Base-by-base conservation (phyloP, 2,113 vertebrate genomes). In the Cyanoramphus novaezelandiae region DNA sequence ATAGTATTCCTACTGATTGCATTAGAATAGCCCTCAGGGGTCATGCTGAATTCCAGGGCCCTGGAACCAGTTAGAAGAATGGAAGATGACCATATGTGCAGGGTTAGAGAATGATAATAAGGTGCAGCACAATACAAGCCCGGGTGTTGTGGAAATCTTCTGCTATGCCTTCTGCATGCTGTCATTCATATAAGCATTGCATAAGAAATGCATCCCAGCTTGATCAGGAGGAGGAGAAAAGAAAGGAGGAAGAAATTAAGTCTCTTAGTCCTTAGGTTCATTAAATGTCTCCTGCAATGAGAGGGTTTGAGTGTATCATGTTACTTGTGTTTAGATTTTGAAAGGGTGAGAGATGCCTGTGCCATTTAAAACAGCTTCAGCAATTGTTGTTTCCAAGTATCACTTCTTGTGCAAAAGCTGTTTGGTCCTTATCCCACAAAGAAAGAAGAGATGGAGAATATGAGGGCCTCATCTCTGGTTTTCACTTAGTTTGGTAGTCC, bases 41-140 rank as follows among this genome's bases (percentile, higher is more conserved):
- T 98, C 98, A 97, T 97, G 96, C 83, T 80, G 97, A 98, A 98
- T 98, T 98, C 98, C 97, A 98, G 98, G 98, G 98, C 98, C 98
- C 99, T 99, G 98, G 98, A 99, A 99, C 98, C 97, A 98, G 98
- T 99, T 98, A 98, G 98, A 98, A 98, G 98, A 98, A 98, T 94
- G 97, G 97, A 97, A 98, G 97, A 96, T 97, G 96, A 97, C 93
- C 98, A 98, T 98, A 98, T 98, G 97, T 98, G 97, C 97, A 94
- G 96, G 96, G 98, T 98, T 98, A 97, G 88, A 97, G 97, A 96
- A 97, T 98, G 97, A 97, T 95, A 97, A 97, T 97, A 97, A 94
- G 96, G 96, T 95, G 96, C 96, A 90, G 96, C 95, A 95, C 87
- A 94, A 97, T 95, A 93, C 96, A 95, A 95, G 57, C 67, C 77